Base-by-base conservation (phyloP, 2,113 vertebrate species). In the Bungarus multicinctus region DNA sequence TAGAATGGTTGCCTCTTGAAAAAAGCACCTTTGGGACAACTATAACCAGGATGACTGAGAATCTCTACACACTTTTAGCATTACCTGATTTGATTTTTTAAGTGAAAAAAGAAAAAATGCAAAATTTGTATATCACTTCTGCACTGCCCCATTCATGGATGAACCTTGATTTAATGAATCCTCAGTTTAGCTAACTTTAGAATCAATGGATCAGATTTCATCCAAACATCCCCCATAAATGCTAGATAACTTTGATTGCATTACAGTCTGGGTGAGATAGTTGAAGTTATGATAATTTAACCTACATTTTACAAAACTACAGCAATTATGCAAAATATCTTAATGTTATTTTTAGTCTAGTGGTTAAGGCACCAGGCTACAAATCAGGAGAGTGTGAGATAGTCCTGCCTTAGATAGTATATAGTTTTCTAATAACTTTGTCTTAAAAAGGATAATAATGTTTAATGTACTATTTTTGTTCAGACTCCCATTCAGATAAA, bases 401-500 rank as follows among this genome's bases (percentile, higher is more conserved):
- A n/a, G 12, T 69, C 30, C 60, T 64, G 60, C 60, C 2, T 5
- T 64, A 64, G 11, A 11, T 11, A 69, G 14, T 88, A 89, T 64
- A 52, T 34, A 54, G 81, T 18, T 8, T 89, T 52, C 12, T 91
- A 85, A 90, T 23, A 10, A 89, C 55, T 43, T 18, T 74, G 20
- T 3, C 18, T 60, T 58, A 30, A 43, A 81, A 92, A 92, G n/a
- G 4, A 92, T 90, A 52, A 91, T 69, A 69, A 27, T 92, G 23
- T 89, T 95, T 92, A 94, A 88, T 81, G 5, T 87, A 0, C 90
- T 30, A 0, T 74, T 47, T 60, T 93, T 39, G 69, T 97, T 93
- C 39, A 99, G 99, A 97, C 98, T 39, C 98, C 99, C 27, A 97
- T 99, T 93, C 99, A 99, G 96, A 99, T 99, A 92, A 99, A 99